These are phyloP conservation scores for Synergus japonicus DNA, from an alignment of 2,888 invertebrate genomes.

Conservation along the genomic window DNA sequence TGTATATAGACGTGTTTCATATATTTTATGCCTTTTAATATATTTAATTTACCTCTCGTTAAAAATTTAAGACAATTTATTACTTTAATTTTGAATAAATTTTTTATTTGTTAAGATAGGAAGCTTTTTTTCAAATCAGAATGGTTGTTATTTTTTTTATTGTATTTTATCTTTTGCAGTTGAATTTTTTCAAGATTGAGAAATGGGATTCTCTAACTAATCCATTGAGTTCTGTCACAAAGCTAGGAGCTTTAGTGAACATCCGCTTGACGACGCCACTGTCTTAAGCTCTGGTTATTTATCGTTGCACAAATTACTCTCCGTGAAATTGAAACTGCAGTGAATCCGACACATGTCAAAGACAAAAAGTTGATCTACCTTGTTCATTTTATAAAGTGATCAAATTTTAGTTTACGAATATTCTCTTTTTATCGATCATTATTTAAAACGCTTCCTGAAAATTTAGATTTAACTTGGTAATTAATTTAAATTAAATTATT, in stretches of 20 bases:
- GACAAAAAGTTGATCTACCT: neutral
- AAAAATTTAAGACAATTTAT: no score
- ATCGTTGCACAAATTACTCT: conserved; percentile 17
- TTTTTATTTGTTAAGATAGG: neutral
- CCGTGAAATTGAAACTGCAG: neutral
- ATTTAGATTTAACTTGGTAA: no score
- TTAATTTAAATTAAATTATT: no score
- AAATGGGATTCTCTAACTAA: conserved; percentile 49
- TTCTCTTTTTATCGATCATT: no score
- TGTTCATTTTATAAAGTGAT: neutral
- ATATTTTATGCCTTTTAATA: no score
- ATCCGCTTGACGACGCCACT: conserved; percentile 64
- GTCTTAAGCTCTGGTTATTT: conserved; percentile 46
- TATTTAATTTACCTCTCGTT: no score
- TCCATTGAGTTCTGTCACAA: conserved; percentile 60
- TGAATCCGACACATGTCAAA: neutral
- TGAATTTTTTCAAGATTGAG: neutral
- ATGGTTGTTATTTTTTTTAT: neutral
- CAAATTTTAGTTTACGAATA: neutral
- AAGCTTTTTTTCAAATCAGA: conserved; percentile 45
- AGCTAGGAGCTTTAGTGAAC: conserved; percentile 59
- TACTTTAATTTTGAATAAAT: neutral
- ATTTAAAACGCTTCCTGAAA: no score
- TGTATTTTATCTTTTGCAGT: no score
- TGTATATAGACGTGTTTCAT: no score